A percentile compares a stretch with the other conserved stretches of the same genome.
Conservation (phyloP, 1,140 invertebrate genomes). For the Steinernema khuongi region DNA sequence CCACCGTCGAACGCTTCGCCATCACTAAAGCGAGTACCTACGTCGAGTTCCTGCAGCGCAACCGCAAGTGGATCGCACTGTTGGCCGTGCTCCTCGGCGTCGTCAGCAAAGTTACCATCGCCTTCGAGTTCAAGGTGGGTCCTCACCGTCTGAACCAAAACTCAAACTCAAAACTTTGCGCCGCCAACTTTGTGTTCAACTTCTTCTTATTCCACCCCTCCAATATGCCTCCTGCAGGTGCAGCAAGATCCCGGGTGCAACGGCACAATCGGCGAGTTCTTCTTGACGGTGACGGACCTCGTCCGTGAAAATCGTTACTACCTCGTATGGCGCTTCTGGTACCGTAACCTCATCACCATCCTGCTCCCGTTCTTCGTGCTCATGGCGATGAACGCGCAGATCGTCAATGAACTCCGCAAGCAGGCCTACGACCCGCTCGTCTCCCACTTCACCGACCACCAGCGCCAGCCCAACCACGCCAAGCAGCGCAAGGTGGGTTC, state of each 20-base stretch:
- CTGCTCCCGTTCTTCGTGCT: constrained; percentile 56
- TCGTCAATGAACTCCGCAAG: constrained; percentile 36
- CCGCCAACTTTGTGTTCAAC: background rate
- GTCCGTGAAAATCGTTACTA: constrained; percentile 43
- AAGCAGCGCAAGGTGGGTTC: constrained; percentile 28
- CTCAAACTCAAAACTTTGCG: background rate
- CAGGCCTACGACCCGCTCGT: constrained; percentile 30
- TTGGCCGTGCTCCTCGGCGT: constrained; percentile 49
- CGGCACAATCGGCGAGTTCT: constrained; percentile 46
- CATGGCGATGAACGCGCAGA: constrained; percentile 46
- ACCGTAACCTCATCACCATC: constrained; percentile 53
- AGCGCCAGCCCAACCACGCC: constrained; percentile 19
- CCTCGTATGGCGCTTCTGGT: constrained; percentile 39
- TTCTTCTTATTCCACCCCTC: background rate
- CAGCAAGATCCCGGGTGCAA: constrained; percentile 37
- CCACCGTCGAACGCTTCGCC: constrained; percentile 53
- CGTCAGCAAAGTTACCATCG: constrained; percentile 51
- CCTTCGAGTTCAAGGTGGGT: constrained; percentile 50
- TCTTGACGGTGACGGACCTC: constrained; percentile 43
- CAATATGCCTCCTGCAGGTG: constrained; percentile 34
- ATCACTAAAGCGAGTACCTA: constrained; percentile 38
- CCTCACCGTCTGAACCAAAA: background rate
- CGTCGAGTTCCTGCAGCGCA: constrained; percentile 40
- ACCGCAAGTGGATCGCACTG: constrained; percentile 43
- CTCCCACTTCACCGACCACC: constrained; percentile 23